Percentiles rank a stretch among this genome's conserved stretches.
Evolutionary conservation across 2,113 vertebrate species (phyloP).

Genomic region (Carlito syrichta): DNA sequence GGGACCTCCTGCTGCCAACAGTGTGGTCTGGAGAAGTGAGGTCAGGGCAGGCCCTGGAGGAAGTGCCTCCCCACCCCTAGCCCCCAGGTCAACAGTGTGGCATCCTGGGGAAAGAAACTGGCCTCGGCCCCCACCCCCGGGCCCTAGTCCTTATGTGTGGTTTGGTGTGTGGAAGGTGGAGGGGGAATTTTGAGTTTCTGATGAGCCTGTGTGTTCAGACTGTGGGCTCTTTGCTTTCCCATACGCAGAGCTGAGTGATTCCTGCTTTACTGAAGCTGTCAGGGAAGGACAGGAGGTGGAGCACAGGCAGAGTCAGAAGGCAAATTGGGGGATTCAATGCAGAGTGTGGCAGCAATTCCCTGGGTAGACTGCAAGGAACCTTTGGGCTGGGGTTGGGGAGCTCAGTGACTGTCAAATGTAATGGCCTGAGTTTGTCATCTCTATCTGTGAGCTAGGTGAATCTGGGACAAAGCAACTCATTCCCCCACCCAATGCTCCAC

Average conservation of each 20-base stretch:
- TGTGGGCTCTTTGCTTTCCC: not conserved
- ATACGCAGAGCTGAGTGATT: not conserved
- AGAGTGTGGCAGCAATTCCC: not conserved
- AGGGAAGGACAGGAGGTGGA: not conserved
- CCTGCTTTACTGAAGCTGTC: not conserved
- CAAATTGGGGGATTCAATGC: not conserved
- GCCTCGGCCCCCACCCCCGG: not conserved
- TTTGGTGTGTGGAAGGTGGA: not conserved
- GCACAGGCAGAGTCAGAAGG: not conserved
- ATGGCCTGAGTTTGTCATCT: conserved; percentile 9
- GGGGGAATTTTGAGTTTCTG: not conserved
- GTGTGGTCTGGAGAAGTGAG: not conserved
- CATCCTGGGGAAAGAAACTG: conserved; percentile 7
- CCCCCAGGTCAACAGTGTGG: not conserved
- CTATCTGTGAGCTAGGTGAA: not conserved
- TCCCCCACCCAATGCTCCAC: not conserved
- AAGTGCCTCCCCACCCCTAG: not conserved
- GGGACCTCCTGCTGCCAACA: not conserved
- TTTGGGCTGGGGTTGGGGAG: not conserved
- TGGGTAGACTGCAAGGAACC: not conserved
- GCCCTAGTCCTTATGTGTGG: not conserved
- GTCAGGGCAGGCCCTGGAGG: conserved; percentile 4
- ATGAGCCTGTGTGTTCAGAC: not conserved
- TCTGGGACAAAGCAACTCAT: not conserved
- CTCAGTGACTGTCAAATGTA: not conserved